Base-by-base conservation (phyloP, 2,113 vertebrate genomes). In the Pygoscelis adeliae region DNA sequence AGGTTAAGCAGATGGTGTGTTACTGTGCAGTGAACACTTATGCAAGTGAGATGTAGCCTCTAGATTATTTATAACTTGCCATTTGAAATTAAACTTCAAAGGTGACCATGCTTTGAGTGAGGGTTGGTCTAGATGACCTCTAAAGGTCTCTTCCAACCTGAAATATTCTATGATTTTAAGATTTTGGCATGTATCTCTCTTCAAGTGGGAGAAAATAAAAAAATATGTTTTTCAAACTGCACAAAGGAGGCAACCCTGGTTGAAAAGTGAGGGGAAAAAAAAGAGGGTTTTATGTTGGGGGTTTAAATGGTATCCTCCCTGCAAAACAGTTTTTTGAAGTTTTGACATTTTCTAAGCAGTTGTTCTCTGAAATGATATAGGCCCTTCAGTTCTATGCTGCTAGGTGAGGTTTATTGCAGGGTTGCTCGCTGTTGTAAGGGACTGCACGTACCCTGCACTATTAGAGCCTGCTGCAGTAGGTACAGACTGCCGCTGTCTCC, bases 1-100 rank as follows among this genome's bases (percentile, higher is more conserved):
- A 62, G 49, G 62, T 83, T 89, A 85, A 96, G 70, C 66, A 95
- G 87, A 52, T 62, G 53, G 61, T 38, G 30, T 38, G 65, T 82
- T 76, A 69, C 42, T 10, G 8, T 13, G 47, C 53, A 74, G n/a
- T 15, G 36, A 90, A 46, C 38, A 40, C 46, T 84, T 87, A 34
- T 3, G 6, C 16, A 84, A 71, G 32, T 6, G 53, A 91, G 65
- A 72, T 59, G 40, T 10, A 82, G 26, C 56, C 53, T 92, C 69
- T 66, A 52, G 34, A 36, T 87, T 82, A 94, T 93, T 91, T 87
- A 85, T 73, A 89, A 69, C 38, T 85, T 92, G 71, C 12, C n/a
- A 52, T 83, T 87, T 67, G 61, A 50, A 93, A 96, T 79, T 56
- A 72, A 25, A 36, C 23, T 93, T 94, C 73, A 93, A 94, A 94